Evolutionary conservation across 2,797 vertebrate species (phyloP).

Genomic region (Telmatherina bonti): DNA sequence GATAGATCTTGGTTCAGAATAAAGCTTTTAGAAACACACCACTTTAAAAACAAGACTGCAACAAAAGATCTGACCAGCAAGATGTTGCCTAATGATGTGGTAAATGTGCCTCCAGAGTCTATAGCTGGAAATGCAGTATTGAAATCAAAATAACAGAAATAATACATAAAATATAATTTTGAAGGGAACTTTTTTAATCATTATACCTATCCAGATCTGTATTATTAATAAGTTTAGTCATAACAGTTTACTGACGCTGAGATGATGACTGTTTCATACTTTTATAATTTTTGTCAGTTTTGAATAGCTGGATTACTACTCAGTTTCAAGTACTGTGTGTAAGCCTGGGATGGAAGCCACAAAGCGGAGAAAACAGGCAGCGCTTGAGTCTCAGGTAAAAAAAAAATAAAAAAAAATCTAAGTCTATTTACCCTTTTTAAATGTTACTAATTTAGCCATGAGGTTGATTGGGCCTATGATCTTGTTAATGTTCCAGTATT

Average conservation of each 20-base stretch:
- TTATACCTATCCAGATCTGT: neutral
- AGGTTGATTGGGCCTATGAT: neutral
- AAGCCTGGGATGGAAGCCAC: slow-evolving; percentile 46
- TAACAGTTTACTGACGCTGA: neutral
- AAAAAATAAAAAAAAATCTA: no score
- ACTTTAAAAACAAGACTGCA: neutral
- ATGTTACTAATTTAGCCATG: neutral
- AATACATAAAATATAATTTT: neutral
- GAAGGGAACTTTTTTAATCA: neutral
- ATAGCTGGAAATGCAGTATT: no score
- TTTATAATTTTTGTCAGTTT: slow-evolving; percentile 50
- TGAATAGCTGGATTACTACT: slow-evolving; percentile 58
- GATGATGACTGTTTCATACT: neutral
- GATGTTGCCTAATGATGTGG: neutral
- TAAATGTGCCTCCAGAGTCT: neutral
- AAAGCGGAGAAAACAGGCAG: slow-evolving; percentile 60
- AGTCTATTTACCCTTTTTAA: no score
- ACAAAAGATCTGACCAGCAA: neutral
- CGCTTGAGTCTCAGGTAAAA: slow-evolving; percentile 53
- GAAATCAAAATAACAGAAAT: no score
- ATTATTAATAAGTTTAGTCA: neutral
- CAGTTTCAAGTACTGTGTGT: slow-evolving; percentile 72
- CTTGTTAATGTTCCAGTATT: neutral
- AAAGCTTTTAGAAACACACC: neutral
- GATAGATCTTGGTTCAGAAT: neutral